Evolutionary conservation across 2,113 vertebrate species (phyloP).

Genomic region (Callaeas wilsoni): DNA sequence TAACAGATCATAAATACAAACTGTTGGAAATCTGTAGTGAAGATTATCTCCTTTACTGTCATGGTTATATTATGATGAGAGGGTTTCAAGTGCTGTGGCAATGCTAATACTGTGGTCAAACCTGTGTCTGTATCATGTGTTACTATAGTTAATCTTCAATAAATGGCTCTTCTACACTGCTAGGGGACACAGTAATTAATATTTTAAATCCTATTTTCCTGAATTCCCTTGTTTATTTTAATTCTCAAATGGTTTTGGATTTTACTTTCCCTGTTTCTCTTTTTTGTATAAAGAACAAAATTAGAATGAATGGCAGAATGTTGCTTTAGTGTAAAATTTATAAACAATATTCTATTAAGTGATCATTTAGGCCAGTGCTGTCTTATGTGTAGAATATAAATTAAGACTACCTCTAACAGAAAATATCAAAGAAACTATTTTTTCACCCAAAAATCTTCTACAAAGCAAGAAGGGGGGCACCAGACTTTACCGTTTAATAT

Average conservation of each 20-base stretch:
- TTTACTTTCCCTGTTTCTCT: neutral
- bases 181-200: neutral
- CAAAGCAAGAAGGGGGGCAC: neutral
- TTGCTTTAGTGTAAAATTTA: neutral
- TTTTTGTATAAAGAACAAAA: neutral
- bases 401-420: neutral
- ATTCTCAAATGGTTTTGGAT: neutral
- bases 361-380: neutral
- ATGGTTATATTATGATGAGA: neutral
- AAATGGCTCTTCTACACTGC: neutral
- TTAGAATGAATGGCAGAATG: neutral
- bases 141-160: neutral
- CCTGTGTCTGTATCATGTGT: neutral
- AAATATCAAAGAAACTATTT: neutral
- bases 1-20: neutral
- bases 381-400: neutral
- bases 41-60: neutral
- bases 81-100: neutral
- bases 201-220: neutral
- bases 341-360: neutral
- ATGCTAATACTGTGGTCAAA: neutral
- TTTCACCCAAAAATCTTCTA: neutral
- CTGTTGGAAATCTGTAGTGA: neutral
- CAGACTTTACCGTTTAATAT: neutral
- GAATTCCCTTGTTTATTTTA: neutral